Base-by-base conservation (phyloP, 2,888 invertebrate species). In the Clanis bilineata region DNA sequence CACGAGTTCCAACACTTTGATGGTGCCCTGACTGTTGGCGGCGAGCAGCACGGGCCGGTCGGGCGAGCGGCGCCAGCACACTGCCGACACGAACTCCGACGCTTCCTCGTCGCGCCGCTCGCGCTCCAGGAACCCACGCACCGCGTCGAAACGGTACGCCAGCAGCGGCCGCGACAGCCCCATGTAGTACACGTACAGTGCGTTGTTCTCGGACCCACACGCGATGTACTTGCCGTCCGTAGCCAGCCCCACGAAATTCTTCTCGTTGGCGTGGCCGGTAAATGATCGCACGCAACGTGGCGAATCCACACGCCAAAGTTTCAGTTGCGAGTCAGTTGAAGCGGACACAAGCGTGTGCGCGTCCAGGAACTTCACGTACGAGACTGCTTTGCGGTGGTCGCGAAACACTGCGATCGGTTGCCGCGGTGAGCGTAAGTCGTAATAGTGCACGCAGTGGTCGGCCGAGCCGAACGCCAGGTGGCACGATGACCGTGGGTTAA, bases 381-480 rank as follows among this genome's bases (percentile, higher is more conserved):
- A 98, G 0, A 98, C 98, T 0, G 98, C 98, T 83, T 98, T 98
- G 64, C 96, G 94, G 82, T 98, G 98, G 38, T 98, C 98, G 72
- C 96, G 95, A 81, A 98, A 97, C 10, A 98, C 94, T 61, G 95
- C 94, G 18, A 98, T 92, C 0, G 98, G 95, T 66, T 96, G 95
- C 61, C 96, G 94, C 77, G 96, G 95, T 69, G 97, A 95, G 39
- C 98, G 93, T 68, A 98, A 93, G 90, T 98, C 98, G 86, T 98
- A 98, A 82, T 98, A 98, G 86, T 98, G 98, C 58, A 98, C 98
- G 91, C 97, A 97, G 86, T 98, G 98, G 90, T 98, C 98, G 23
- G 98, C 98, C n/a, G 97, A 97, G 12, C 98, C 98, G 89, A 98
- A 98, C 1, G 98, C 98, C 62, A 98, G 93, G 82, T 98, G 97